These are phyloP conservation scores for Hypercompe scribonia DNA, from an alignment of 2,888 invertebrate species.

Conservation along the genomic window DNA sequence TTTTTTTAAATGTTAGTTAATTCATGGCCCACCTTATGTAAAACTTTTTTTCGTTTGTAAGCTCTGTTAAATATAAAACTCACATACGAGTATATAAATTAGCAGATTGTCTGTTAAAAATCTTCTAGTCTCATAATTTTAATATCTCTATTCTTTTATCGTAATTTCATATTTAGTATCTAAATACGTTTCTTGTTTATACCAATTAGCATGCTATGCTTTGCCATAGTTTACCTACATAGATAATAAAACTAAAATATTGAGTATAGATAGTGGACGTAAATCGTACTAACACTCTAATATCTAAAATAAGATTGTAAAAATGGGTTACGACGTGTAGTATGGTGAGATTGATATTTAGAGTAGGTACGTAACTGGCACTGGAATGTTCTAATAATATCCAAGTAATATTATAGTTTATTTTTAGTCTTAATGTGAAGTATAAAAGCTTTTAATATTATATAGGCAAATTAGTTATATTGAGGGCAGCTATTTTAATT, in stretches of 20 bases:
- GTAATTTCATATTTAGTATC: too few relatives aligned
- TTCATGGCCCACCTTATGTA: too few relatives aligned
- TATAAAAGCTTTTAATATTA: slow-evolving; percentile 10
- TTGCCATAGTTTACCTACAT: background rate
- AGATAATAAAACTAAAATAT: background rate
- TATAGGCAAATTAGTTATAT: background rate
- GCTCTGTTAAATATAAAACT: too few relatives aligned
- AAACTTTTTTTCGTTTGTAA: too few relatives aligned
- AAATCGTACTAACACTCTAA: background rate
- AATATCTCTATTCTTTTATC: too few relatives aligned
- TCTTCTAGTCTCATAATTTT: too few relatives aligned
- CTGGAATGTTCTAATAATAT: slow-evolving; percentile 19
- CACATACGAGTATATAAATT: too few relatives aligned
- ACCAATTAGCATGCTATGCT: background rate
- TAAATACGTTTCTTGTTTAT: background rate
- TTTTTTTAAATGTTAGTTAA: too few relatives aligned
- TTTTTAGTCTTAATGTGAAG: slow-evolving; percentile 9
- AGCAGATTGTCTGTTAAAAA: too few relatives aligned
- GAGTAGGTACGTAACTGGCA: slow-evolving; percentile 11
- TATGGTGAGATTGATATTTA: slow-evolving; percentile 20
- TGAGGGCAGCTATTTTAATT: background rate
- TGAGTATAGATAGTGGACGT: background rate
- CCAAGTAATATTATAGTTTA: slow-evolving; percentile 14
- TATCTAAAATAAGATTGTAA: slow-evolving; percentile 11
- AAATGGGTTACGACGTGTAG: slow-evolving; percentile 21